phyloP scores from a whole-genome alignment of 2,113 vertebrate genomes.

The Enhydra lutris region DNA sequence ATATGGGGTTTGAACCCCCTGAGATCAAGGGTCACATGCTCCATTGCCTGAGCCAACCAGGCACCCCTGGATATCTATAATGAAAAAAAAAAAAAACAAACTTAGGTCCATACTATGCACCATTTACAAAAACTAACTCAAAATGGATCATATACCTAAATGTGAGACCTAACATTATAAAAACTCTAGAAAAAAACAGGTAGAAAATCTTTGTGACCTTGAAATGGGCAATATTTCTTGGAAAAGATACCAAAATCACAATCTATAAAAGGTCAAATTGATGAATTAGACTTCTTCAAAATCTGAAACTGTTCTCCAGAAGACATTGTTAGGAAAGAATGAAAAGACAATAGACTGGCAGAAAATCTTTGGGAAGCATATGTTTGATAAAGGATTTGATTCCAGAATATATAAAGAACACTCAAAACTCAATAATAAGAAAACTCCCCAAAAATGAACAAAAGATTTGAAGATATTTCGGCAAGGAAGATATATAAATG shows the following conservation, averaged over 20 bases:
- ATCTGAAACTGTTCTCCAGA: slow-evolving; percentile 4
- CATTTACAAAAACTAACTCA: background rate
- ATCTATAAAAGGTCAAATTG: background rate
- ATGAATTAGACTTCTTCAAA: background rate
- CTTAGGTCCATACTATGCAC: background rate
- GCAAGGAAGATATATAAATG: background rate
- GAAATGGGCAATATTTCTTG: background rate
- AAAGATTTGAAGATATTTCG: background rate
- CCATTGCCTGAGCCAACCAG: background rate
- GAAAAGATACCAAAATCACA: background rate
- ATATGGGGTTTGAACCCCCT: background rate
- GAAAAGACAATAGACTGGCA: background rate
- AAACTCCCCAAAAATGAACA: background rate
- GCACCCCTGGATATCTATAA: background rate
- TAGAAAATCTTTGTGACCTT: background rate
- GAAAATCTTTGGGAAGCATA: background rate
- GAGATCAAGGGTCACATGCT: background rate
- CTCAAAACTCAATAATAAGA: background rate
- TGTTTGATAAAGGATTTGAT: background rate
- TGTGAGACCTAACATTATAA: background rate
- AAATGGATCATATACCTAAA: background rate
- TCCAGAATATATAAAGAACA: background rate
- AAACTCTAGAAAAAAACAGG: background rate
- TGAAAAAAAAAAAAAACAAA: background rate
- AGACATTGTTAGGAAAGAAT: background rate